Evolutionary conservation across 1,140 invertebrate species (phyloP).

Genomic region (Panulirus ornatus): DNA sequence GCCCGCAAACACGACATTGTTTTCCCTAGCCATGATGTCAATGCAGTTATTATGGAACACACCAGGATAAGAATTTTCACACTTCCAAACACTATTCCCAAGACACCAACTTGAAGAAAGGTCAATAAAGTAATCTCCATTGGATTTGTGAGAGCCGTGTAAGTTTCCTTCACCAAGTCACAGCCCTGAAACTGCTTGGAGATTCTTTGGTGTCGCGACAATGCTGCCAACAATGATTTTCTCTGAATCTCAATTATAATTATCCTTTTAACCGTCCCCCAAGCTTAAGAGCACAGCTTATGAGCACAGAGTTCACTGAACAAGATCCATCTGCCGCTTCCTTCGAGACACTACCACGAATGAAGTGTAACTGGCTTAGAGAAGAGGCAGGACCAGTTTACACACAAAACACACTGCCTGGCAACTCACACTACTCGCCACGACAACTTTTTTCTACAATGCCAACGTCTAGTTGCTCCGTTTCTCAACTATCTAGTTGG

Average conservation of each 20-base stretch:
- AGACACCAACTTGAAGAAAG: constrained; percentile 52
- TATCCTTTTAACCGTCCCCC: no score
- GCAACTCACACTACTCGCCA: not conserved
- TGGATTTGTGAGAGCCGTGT: not conserved
- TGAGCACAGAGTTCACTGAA: no score
- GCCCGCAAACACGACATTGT: constrained; percentile 54
- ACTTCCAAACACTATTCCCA: constrained; percentile 60
- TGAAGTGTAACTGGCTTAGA: no score
- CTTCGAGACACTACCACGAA: no score
- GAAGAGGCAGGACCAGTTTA: not conserved
- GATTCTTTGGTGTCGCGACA: no score
- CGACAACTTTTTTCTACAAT: not conserved
- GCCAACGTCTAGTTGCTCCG: not conserved
- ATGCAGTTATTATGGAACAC: constrained; percentile 32
- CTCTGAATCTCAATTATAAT: no score
- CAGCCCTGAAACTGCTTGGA: no score
- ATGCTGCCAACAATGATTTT: no score
- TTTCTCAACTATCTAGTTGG: no score
- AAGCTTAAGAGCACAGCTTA: no score
- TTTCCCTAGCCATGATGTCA: constrained; percentile 39
- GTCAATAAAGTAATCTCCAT: constrained; percentile 28
- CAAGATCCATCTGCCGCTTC: no score
- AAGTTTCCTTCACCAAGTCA: constrained; percentile 17
- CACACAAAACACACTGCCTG: not conserved
- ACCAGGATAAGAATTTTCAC: constrained; percentile 33